These are phyloP conservation scores for Equus przewalskii DNA, from an alignment of 2,113 vertebrate species.

Conservation along the genomic window DNA sequence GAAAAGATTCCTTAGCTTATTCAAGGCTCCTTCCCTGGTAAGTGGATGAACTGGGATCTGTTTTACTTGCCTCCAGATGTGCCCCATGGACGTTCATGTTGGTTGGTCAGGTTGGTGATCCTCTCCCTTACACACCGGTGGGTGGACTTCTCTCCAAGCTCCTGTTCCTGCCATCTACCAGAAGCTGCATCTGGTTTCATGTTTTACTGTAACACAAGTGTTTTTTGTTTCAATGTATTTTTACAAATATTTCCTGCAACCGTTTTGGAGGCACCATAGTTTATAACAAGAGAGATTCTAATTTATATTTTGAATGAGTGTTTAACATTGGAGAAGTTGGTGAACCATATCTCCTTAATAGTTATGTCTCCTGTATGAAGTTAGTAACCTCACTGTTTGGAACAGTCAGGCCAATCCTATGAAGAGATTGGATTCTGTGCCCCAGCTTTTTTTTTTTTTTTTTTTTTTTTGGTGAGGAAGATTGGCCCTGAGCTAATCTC, in stretches of 20 bases:
- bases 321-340: conserved; percentile 24
- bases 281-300: conserved; percentile 15
- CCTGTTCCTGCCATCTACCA: neutral
- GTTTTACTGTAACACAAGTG: neutral
- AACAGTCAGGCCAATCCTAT: neutral
- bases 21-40: neutral
- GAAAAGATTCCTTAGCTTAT: neutral
- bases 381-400: neutral
- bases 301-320: conserved; percentile 26
- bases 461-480: too few species aligned
- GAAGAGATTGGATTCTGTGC: neutral
- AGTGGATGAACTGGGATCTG: neutral
- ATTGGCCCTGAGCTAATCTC: too few species aligned
- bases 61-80: neutral
- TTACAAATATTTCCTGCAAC: neutral
- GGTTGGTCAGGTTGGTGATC: neutral
- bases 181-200: neutral
- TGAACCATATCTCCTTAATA: neutral
- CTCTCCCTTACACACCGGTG: neutral
- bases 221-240: conserved; percentile 34
- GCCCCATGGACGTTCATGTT: neutral
- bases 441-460: too few species aligned
- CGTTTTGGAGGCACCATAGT: conserved; percentile 20
- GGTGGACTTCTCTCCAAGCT: neutral
- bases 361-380: neutral